Base-by-base conservation (phyloP, 1,140 invertebrate species). In the Panonychus citri region DNA sequence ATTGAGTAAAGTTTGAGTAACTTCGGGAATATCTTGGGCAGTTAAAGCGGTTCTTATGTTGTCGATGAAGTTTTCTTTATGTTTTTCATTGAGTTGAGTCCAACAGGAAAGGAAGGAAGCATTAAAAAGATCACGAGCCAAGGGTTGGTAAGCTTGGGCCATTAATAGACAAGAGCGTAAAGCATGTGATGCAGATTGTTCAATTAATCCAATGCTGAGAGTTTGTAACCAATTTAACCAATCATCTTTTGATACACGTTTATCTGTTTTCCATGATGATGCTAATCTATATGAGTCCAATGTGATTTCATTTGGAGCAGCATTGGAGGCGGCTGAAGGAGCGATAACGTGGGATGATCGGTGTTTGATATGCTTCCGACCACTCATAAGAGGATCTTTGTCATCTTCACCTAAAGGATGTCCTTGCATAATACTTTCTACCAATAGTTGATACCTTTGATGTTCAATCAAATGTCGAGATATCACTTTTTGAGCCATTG, bases 61-160 rank as follows among this genome's bases (percentile, higher is more conserved):
- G 52, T 79, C 74, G 3, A 94, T 83, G 0, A 99, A 71, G 66
- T 96, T 88, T 51, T 37, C 25, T 62, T 91, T 84, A 46, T 86
- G 79, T 0, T 75, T 70, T 28, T 82, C 78, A 51, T 79, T 81
- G 2, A 99, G 69, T 70, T 98, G 89, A 0, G 88, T 88, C 95
- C 95, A 99, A 67, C 93, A 96, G 0, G 90, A 95, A 3, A 98
- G 87, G 70, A 99, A 99, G 0, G 94, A 89, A 0, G 93, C 91
- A 70, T 99, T 98, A 66, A 99, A 98, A 24, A 99, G 71, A 66
- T 98, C 93, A 34, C 88, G 76, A 34, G 93, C 79, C 7, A 98
- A 71, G 63, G 93, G 87, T 5, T 85, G 83, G 70, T 97, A 93
- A 8, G 85, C 84, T 68, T 95, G 86, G 3, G 91, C 91, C 13